phyloP scores from a whole-genome alignment of 2,797 vertebrate genomes.

The Pseudochirops corinnae region DNA sequence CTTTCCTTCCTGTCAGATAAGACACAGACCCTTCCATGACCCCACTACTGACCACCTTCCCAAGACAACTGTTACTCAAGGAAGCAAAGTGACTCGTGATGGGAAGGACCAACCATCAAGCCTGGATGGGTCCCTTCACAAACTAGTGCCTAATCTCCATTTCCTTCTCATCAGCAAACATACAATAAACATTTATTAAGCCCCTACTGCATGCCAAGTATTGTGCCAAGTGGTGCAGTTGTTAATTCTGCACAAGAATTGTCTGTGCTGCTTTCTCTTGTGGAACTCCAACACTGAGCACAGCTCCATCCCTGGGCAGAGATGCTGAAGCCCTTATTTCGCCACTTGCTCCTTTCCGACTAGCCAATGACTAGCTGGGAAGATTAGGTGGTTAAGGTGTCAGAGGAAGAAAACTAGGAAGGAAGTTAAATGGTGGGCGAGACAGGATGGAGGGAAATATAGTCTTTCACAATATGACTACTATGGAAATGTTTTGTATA shows the following conservation, averaged over 20 bases:
- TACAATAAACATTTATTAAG: not conserved
- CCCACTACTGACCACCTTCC: not conserved
- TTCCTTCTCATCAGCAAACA: not conserved
- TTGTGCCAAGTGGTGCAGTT: not conserved
- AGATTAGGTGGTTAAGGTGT: not conserved
- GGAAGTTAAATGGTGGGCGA: not conserved
- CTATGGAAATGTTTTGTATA: too few relatives aligned
- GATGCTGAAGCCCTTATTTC: not conserved
- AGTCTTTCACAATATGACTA: too few relatives aligned
- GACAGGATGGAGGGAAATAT: too few relatives aligned
- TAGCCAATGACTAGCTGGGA: not conserved
- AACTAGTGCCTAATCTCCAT: not conserved
- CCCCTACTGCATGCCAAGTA: not conserved
- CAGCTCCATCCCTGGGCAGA: not conserved
- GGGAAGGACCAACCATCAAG: too few relatives aligned
- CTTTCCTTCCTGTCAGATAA: not conserved
- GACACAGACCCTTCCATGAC: not conserved
- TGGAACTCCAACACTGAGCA: not conserved
- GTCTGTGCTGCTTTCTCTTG: not conserved
- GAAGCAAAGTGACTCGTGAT: not conserved
- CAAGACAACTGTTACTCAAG: not conserved
- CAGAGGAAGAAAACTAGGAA: not conserved
- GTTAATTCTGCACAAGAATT: not conserved
- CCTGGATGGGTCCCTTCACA: not conserved
- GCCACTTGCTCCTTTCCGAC: not conserved